phyloP scores from a whole-genome alignment of 2,113 vertebrate genomes.

The Pachycephala philippinensis region DNA sequence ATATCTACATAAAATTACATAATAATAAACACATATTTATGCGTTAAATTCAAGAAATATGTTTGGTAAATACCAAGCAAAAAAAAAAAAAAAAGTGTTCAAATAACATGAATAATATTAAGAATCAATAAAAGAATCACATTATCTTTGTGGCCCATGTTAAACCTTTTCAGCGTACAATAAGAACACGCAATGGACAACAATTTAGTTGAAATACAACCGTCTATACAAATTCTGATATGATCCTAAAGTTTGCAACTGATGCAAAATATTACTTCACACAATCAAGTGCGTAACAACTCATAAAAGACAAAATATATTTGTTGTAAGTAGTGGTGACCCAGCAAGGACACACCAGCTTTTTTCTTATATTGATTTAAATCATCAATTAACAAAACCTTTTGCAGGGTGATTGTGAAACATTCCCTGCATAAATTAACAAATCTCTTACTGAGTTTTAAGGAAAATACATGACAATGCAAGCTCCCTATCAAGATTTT shows the following conservation, averaged over 20 bases:
- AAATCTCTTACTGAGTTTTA: neutral
- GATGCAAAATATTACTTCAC: neutral
- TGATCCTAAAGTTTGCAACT: neutral
- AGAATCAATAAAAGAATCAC: neutral
- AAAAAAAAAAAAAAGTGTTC: neutral
- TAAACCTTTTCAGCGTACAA: neutral
- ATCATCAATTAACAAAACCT: neutral
- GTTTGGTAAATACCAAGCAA: neutral
- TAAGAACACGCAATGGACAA: neutral
- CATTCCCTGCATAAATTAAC: neutral
- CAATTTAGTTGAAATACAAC: neutral
- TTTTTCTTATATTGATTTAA: neutral
- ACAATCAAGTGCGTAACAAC: fast-evolving
- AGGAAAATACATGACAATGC: neutral
- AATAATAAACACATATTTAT: neutral
- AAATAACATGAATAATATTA: neutral
- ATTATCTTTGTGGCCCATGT: neutral
- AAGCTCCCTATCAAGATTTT: neutral
- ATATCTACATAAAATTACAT: neutral
- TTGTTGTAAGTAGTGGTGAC: neutral
- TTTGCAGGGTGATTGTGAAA: neutral
- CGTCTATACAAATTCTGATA: neutral
- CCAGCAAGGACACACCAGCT: neutral
- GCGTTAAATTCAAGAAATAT: neutral
- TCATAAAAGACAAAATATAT: neutral